Evolutionary conservation across 2,888 invertebrate species (phyloP), one percentile per base, ranked within the genome.

Genomic region (Bedellia somnulentella): DNA sequence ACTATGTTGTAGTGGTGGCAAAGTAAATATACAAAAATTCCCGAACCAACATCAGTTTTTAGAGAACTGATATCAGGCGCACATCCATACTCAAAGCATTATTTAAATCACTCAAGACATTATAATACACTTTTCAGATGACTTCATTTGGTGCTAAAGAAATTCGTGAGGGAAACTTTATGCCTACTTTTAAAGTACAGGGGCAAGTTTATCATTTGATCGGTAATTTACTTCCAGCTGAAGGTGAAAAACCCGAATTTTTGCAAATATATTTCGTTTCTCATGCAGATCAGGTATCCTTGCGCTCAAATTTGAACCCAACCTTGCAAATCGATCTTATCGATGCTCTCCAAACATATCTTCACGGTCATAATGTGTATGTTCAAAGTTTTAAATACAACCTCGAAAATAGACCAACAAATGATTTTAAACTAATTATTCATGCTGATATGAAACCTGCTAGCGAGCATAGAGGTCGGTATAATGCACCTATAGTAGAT

Each of bases 231-330:
- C 29, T 46, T 15, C 49, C 46, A 13, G 5, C 38, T 17, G 10
- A 40, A 35, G 39, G 42, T 4, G 31, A 36, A 34, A 27, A 36
- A 9, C 43, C 44, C 6, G 32, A 47, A 27, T 53, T 42, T 24
- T 24, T 49, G 31, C 47, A 53, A 33, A 42, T 49, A 26, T 49
- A 52, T 42, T 48, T 46, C 27, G 41, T 52, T 36, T 35, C 31
- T 4, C 27, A 39, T 18, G 43, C 35, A 15, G 42, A 45, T 25
- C n/a, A n/a, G n/a, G n/a, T n/a, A n/a, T n/a, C n/a, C n/a, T n/a
- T 37, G 29, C 35, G 32, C 22, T 34, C 35, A 37, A 33, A 33
- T 26, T 18, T 34, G 27, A 34, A 32, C 5, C 35, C 33, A 24
- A 29, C 13, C 22, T n/a, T 36, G 16, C 13, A 35, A 37, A 37